These are phyloP conservation scores for Decapterus maruadsi DNA, from an alignment of 2,797 vertebrate genomes.

Conservation along the genomic window DNA sequence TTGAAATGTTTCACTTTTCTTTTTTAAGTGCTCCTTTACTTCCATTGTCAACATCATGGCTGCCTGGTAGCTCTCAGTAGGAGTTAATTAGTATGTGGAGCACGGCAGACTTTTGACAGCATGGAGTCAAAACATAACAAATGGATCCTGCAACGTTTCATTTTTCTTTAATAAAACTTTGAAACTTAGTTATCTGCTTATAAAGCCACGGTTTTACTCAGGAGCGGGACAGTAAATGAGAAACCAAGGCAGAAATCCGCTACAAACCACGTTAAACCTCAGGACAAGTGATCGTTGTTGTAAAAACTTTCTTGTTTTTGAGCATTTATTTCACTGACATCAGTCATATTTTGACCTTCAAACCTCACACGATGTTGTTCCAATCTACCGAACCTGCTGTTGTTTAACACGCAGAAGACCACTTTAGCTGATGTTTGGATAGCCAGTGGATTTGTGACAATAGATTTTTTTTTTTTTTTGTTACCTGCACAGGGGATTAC, in stretches of 20 bases:
- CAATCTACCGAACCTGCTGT: slow-evolving; percentile 17
- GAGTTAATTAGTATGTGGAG: background rate
- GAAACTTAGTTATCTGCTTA: background rate
- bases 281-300: background rate
- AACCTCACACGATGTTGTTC: slow-evolving; percentile 27
- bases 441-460: slow-evolving; percentile 74
- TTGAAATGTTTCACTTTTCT: background rate
- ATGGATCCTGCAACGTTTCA: background rate
- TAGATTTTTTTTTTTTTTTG: slow-evolving; percentile 54
- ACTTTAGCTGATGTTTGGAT: slow-evolving; percentile 52
- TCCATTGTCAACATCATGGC: background rate
- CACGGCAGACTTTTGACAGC: background rate
- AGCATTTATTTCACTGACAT: background rate
- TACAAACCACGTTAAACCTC: background rate
- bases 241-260: background rate
- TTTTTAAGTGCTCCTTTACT: background rate
- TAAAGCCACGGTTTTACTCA: background rate
- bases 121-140: background rate
- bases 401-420: slow-evolving; percentile 30
- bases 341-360: background rate
- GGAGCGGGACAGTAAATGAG: background rate
- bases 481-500: slow-evolving; percentile 78
- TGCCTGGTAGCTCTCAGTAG: background rate
- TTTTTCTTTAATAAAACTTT: background rate
- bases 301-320: background rate